Conservation (phyloP, 2,797 vertebrate species). For the Tinamus major region DNA sequence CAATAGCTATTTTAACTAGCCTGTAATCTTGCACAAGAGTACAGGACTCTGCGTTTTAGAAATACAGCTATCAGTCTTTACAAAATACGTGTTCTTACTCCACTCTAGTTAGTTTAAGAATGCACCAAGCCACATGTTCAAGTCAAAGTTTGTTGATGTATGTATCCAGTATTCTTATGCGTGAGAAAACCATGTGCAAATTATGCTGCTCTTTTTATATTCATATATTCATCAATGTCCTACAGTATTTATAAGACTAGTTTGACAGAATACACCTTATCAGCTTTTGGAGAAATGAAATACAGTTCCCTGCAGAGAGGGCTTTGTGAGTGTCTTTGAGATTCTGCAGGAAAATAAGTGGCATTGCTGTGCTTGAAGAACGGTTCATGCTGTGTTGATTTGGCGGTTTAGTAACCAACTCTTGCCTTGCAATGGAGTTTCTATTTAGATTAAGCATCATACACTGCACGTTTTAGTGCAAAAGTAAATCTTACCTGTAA, state of each 20-base stretch:
- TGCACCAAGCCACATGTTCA: neutral
- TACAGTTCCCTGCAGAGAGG: neutral
- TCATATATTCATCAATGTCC: neutral
- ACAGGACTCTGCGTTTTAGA: neutral
- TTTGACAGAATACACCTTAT: neutral
- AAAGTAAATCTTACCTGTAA: constrained; percentile 27
- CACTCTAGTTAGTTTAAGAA: neutral
- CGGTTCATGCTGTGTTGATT: neutral
- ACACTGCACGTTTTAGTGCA: neutral
- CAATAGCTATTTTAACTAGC: neutral
- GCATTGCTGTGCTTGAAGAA: neutral
- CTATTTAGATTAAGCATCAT: constrained; percentile 3
- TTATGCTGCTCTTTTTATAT: neutral
- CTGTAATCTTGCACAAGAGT: neutral
- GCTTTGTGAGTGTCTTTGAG: constrained; percentile 16
- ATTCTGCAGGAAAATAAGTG: constrained; percentile 39
- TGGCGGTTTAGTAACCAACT: neutral
- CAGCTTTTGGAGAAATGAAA: neutral
- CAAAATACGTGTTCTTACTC: neutral
- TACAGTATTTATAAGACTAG: neutral
- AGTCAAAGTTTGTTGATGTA: neutral
- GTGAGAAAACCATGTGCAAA: neutral
- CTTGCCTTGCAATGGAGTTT: neutral
- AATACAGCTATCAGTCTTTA: neutral
- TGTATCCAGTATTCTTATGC: neutral